Conservation (phyloP, 2,113 vertebrate genomes). For the Danionella cerebrum region DNA sequence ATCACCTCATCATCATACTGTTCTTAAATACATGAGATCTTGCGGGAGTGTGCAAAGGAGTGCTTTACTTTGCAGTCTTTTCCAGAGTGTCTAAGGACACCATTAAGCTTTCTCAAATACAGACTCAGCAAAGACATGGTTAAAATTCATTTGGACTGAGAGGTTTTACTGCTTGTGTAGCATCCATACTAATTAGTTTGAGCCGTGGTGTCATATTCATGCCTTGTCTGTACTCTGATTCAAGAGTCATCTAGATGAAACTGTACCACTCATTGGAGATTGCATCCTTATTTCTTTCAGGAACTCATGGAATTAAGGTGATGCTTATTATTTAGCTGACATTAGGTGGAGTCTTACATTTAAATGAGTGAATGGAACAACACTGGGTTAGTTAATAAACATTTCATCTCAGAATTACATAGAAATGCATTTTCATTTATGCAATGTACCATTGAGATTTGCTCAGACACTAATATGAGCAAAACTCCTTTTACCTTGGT, state of each 20-base stretch:
- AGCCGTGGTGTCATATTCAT: slow-evolving; percentile 25
- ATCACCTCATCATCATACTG: neutral
- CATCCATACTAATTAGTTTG: slow-evolving; percentile 26
- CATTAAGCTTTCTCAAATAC: neutral
- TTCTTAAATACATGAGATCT: slow-evolving; percentile 1
- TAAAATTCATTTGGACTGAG: neutral
- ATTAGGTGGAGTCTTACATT: too few species aligned
- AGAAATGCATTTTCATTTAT: too few species aligned
- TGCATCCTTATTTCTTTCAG: neutral
- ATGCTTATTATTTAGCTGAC: too few species aligned
- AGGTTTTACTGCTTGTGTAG: neutral
- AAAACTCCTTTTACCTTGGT: too few species aligned
- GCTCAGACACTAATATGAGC: too few species aligned
- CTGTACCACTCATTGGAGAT: neutral
- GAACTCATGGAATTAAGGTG: too few species aligned
- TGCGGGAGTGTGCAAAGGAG: neutral
- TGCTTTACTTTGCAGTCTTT: neutral
- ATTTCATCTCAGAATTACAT: too few species aligned
- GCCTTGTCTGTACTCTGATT: neutral
- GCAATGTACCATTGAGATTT: too few species aligned
- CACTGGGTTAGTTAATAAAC: too few species aligned
- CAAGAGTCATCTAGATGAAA: neutral
- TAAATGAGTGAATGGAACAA: too few species aligned
- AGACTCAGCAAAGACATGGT: neutral
- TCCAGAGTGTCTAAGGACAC: neutral